phyloP scores from a whole-genome alignment of 2,113 vertebrate species.

The Seriola quinqueradiata region DNA sequence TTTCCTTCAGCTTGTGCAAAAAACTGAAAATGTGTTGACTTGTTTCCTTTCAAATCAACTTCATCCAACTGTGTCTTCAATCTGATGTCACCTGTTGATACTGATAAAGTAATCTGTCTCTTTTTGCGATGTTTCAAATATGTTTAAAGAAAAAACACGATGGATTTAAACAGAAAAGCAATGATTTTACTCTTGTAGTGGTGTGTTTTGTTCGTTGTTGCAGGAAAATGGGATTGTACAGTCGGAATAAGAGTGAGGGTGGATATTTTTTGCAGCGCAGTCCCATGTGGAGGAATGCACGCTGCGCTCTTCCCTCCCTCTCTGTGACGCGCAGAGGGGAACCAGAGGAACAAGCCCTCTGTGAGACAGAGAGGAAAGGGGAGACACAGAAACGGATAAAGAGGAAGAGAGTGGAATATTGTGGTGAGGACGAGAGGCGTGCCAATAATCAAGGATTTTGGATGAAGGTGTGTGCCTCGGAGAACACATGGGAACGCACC shows the following conservation, averaged over 20 bases:
- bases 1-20: neutral
- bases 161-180: neutral
- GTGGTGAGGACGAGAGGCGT: slow-evolving; percentile 67
- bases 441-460: slow-evolving; percentile 68
- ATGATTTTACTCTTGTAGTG: neutral
- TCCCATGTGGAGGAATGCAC: slow-evolving; percentile 57
- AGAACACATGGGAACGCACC: slow-evolving; percentile 69
- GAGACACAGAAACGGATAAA: slow-evolving; percentile 51
- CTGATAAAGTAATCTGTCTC: neutral
- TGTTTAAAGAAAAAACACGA: neutral
- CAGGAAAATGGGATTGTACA: neutral
- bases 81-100: neutral
- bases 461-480: slow-evolving; percentile 57
- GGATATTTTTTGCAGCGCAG: slow-evolving; percentile 48
- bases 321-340: slow-evolving; percentile 70
- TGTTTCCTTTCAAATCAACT: neutral
- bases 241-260: neutral
- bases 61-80: neutral
- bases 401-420: slow-evolving; percentile 39
- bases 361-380: slow-evolving; percentile 44
- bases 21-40: neutral
- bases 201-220: neutral
- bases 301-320: slow-evolving; percentile 66
- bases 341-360: slow-evolving; percentile 36
- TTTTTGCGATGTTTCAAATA: neutral